phyloP scores from a whole-genome alignment of 2,797 vertebrate genomes.

The Lateolabrax maculatus region DNA sequence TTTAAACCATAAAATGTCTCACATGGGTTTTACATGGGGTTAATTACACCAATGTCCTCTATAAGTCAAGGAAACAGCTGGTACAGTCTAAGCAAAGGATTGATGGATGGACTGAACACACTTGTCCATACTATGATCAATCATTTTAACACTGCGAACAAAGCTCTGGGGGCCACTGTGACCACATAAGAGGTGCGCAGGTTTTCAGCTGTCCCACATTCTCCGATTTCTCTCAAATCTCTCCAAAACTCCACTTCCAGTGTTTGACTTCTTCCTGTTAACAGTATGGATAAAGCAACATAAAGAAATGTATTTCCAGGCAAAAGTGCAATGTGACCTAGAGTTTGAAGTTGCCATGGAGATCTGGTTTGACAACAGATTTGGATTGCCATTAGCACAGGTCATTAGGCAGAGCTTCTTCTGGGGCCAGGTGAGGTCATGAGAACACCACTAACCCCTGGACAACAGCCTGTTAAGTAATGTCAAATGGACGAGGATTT shows the following conservation, averaged over 20 bases:
- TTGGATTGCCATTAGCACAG: conserved; percentile 81
- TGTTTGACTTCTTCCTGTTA: conserved; percentile 29
- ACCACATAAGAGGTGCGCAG: conserved; percentile 26
- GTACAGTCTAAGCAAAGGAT: conserved; percentile 50
- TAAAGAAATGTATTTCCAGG: conserved; percentile 41
- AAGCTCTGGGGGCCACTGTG: conserved; percentile 40
- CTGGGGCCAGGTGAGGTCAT: conserved; percentile 84
- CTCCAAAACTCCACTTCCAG: conserved; percentile 9
- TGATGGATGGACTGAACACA: conserved; percentile 53
- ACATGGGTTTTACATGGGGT: conserved; percentile 56
- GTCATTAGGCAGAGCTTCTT: conserved; percentile 83
- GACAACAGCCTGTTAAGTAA: conserved; percentile 76
- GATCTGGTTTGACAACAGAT: conserved; percentile 77
- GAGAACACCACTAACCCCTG: conserved; percentile 79
- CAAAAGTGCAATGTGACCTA: conserved; percentile 46
- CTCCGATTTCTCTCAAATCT: conserved; percentile 25
- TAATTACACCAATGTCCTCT: conserved; percentile 68
- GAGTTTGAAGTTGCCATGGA: conserved; percentile 67
- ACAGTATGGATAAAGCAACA: conserved; percentile 34
- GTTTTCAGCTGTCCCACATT: conserved; percentile 16
- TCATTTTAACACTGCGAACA: conserved; percentile 56
- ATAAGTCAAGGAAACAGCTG: conserved; percentile 59
- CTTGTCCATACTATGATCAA: conserved; percentile 61
- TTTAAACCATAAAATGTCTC: conserved; percentile 50
- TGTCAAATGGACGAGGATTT: conserved; percentile 71